Base-by-base conservation (phyloP, 2,888 invertebrate species). In the Sisyra nigra region DNA sequence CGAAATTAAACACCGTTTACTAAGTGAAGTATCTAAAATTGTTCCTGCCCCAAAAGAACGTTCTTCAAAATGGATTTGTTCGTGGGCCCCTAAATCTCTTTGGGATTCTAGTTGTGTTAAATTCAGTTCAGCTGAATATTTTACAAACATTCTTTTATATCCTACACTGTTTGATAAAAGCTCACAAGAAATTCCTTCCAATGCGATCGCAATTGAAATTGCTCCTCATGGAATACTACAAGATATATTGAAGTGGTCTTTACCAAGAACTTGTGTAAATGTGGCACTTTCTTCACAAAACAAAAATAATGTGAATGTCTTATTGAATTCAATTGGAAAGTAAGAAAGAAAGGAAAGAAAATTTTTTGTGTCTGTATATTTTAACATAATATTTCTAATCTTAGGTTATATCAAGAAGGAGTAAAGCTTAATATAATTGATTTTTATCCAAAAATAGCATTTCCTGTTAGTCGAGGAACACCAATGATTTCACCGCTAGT, bases 221-320 rank as follows among this genome's bases (percentile, higher is more conserved):
- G 89, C 92, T 0, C 92, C 93, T 0, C 92, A 93, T 53, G 83
- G 87, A 6, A 68, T 93, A 1, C 71, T 93, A 30, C 91, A 91
- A 57, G 83, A 89, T 0, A 86, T 93, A 53, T 66, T 93, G 6
- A 78, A 82, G 48, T 69, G 87, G 34, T 82, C 87, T 0, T 62
- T 92, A 35, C 67, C 68, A 51, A 64, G 76, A 42, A 74, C 75
- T n/a, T 77, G 80, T 47, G 67, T 72, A 18, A 84, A 85, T 55
- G 67, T 89, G 33, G 70, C 86, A 0, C 65, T 92, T 2, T 87
- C 87, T 40, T 77, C 81, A 56, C 71, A 74, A 45, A 75, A 74
- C 8, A 69, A 68, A 7, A 78, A 86, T 55, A 75, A 74, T 33
- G 62, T 72, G 0, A 70, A 73, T 48, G 68, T 73, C 15, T 57